These are phyloP conservation scores for Gymnocephalus cernua DNA, from an alignment of 2,113 vertebrate species.

Conservation along the genomic window DNA sequence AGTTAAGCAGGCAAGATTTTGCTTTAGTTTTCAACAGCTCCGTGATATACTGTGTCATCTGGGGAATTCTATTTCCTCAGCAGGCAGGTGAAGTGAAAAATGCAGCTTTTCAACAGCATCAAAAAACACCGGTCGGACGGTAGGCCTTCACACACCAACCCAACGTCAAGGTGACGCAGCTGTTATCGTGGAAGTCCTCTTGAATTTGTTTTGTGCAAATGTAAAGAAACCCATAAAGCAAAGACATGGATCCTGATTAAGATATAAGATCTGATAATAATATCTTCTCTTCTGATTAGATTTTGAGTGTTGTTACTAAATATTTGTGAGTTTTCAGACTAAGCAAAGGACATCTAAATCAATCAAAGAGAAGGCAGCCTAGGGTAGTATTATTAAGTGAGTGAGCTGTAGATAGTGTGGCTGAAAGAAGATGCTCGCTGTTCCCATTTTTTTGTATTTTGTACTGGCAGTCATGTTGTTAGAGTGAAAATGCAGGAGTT, in stretches of 20 bases:
- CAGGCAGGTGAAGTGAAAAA: neutral
- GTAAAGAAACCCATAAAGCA: neutral
- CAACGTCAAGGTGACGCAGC: neutral
- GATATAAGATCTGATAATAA: neutral
- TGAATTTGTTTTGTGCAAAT: neutral
- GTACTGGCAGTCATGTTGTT: neutral
- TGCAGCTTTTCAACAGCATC: neutral
- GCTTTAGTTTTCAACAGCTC: neutral
- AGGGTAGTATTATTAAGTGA: neutral
- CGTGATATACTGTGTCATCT: slow-evolving; percentile 2
- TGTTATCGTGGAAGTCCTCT: neutral
- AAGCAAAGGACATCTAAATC: neutral
- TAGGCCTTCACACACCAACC: neutral
- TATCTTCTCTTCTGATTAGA: too few species aligned
- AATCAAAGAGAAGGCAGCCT: neutral
- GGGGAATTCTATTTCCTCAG: slow-evolving; percentile 4
- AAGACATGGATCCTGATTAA: neutral
- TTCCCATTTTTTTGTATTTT: slow-evolving; percentile 20
- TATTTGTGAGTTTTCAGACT: neutral
- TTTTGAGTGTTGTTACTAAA: neutral
- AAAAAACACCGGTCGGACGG: neutral
- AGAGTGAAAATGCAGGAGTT: slow-evolving; percentile 28
- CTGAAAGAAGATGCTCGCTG: neutral
- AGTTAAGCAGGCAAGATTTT: neutral
- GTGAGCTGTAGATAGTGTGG: neutral